phyloP scores from a whole-genome alignment of 37 sponge, comb jelly and placozoan genomes.

The Dysidea cf. avara region DNA sequence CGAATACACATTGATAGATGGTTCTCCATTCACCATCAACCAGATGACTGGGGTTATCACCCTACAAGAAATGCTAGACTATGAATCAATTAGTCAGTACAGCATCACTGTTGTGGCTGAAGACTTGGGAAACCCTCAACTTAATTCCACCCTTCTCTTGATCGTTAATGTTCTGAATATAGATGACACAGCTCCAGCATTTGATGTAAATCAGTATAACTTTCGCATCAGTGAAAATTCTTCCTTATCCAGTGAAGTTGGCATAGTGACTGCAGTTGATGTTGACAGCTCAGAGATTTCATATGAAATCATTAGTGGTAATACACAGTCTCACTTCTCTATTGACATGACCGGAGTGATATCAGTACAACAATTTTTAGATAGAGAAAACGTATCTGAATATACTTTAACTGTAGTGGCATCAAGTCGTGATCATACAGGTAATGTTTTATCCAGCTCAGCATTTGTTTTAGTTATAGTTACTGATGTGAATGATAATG shows the following conservation, averaged over 20 bases:
- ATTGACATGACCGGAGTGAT: conserved; percentile 34
- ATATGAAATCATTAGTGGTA: conserved; percentile 28
- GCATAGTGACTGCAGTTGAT: conserved; percentile 49
- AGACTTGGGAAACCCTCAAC: conserved; percentile 30
- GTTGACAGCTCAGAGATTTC: conserved; percentile 28
- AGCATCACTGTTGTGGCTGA: conserved; percentile 31
- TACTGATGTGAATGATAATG: conserved; percentile 52
- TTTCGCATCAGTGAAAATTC: conserved; percentile 37
- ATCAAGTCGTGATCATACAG: conserved; percentile 17
- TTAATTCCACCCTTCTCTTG: conserved; percentile 10
- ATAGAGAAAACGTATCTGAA: conserved; percentile 32
- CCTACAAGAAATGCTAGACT: conserved; percentile 30
- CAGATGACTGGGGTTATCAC: conserved; percentile 30
- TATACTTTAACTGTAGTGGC: conserved; percentile 37
- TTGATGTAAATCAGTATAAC: conserved; percentile 18
- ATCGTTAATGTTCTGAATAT: conserved; percentile 43
- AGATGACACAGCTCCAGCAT: conserved; percentile 62
- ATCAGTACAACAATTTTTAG: conserved; percentile 13
- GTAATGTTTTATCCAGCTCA: conserved; percentile 28
- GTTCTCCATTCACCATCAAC: conserved; percentile 20
- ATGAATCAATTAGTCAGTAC: conserved; percentile 11
- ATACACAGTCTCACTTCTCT: conserved; percentile 6
- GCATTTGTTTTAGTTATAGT: conserved; percentile 23
- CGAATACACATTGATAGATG: conserved; percentile 2
- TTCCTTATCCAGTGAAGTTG: conserved; percentile 2